Base-by-base conservation (phyloP, 2,888 invertebrate genomes). In the Meiosimyza platycephala region DNA sequence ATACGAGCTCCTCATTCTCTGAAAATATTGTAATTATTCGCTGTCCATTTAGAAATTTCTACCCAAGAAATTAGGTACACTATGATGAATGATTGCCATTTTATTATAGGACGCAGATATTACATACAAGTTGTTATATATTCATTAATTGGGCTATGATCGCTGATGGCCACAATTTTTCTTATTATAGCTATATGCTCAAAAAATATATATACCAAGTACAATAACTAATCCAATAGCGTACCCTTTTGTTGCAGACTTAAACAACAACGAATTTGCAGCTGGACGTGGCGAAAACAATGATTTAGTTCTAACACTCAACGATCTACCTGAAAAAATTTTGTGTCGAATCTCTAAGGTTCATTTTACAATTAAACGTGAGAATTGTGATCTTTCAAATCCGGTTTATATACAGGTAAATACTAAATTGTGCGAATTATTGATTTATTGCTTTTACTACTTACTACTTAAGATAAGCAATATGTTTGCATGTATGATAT, bases 291-390 rank as follows among this genome's bases (percentile, higher is more conserved):
- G 84, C 0, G 82, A 83, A n/a, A 78, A 72, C 0, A 89, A 89
- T 78, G 86, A 90, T 78, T 81, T 89, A 67, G 78, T 80, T 69
- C 78, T 89, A 4, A 86, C 84, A 0, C 76, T 78, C 0, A 83
- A 83, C 6, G 84, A 86, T 73, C 75, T 89, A 51, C 82, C 82
- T 5, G 79, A 84, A 47, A 85, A 85, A 60, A 82, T 85, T 47
- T 78, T 88, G 6, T 80, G 80, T 12, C 85, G 87, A 3, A 87
- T 90, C 54, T 90, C 90, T 55, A 90, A 90, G 79, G 78, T 86
- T 1, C 90, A 90, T 76, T 90, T 90, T 78, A 81, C 80, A 48
- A 88, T 90, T 33, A 83, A 78, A 9, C 84, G 88, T 54, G 85
- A 85, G 75, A 85, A 85, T 51, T 80, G 83, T 55, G 84, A 86